Conservation (phyloP, 64 coral and sea anemone genomes). For the Catalaphyllia jardinei region DNA sequence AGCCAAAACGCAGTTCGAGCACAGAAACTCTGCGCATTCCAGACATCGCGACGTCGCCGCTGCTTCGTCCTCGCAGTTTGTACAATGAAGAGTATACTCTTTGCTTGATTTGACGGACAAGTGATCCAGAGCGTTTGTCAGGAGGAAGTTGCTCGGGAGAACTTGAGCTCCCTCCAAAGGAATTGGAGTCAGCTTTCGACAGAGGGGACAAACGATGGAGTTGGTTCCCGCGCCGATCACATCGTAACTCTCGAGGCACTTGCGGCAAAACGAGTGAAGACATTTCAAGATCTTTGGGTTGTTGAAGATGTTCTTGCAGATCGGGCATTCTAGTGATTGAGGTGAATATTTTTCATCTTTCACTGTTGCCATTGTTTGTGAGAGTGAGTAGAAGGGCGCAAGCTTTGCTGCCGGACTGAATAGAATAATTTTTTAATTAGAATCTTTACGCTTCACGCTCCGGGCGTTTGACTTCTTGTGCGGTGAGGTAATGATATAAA, state of each 20-base stretch:
- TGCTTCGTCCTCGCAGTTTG: slow-evolving; percentile 85
- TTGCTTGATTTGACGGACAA: slow-evolving; percentile 91
- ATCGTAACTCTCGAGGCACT: slow-evolving; percentile 91
- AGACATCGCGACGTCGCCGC: slow-evolving; percentile 89
- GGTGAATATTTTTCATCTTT: slow-evolving; percentile 91
- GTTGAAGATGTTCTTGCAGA: slow-evolving; percentile 89
- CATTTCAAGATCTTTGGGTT: slow-evolving; percentile 90
- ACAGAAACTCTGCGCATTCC: slow-evolving; percentile 95
- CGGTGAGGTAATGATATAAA: slow-evolving; percentile 28
- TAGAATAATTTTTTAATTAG: slow-evolving; percentile 84
- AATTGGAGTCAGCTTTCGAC: slow-evolving; percentile 85
- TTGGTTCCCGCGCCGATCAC: slow-evolving; percentile 81
- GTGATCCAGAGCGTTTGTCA: slow-evolving; percentile 85
- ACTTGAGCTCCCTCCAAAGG: slow-evolving; percentile 44
- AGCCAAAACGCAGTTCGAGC: slow-evolving; percentile 83
- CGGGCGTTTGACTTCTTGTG: neutral
- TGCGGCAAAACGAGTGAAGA: slow-evolving; percentile 93
- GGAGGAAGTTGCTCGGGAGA: slow-evolving; percentile 70
- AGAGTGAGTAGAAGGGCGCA: slow-evolving; percentile 12
- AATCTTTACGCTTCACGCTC: slow-evolving; percentile 49
- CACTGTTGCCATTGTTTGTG: slow-evolving; percentile 79
- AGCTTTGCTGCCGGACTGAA: slow-evolving; percentile 19
- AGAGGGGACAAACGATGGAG: slow-evolving; percentile 85
- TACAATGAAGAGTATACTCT: slow-evolving; percentile 87
- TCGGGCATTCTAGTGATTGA: slow-evolving; percentile 76